A percentile compares a stretch with the other conserved stretches of the same genome.
phyloP scores from a whole-genome alignment of 2,113 vertebrate species.

The Bufo bufo region DNA sequence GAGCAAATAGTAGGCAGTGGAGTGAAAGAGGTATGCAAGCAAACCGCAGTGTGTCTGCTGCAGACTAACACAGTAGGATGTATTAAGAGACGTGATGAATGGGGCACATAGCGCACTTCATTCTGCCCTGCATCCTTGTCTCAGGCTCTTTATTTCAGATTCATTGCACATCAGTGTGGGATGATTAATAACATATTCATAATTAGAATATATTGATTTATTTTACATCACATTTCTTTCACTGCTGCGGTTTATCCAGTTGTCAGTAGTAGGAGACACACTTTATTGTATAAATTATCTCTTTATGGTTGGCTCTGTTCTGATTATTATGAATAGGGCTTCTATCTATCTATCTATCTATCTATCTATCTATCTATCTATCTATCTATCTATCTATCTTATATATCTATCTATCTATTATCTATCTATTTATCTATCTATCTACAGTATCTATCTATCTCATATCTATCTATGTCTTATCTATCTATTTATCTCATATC shows the following conservation, averaged over 20 bases:
- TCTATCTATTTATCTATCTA: too few species aligned
- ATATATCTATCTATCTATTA: too few species aligned
- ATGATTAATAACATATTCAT: conserved; percentile 47
- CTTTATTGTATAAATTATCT: conserved; percentile 38
- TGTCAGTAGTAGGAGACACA: conserved; percentile 12
- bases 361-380: too few species aligned
- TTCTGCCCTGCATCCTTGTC: conserved; percentile 31
- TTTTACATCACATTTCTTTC: conserved; percentile 26
- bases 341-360: too few species aligned
- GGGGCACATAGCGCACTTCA: neutral
- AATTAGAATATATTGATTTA: conserved; percentile 49
- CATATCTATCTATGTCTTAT: too few species aligned
- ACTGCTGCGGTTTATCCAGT: conserved; percentile 12
- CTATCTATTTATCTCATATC: too few species aligned
- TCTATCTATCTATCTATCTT: too few species aligned
- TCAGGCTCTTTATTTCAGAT: conserved; percentile 29
- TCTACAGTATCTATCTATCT: too few species aligned
- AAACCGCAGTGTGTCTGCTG: conserved; percentile 31
- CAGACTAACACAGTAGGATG: conserved; percentile 8
- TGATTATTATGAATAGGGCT: conserved; percentile 1
- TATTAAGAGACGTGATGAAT: conserved; percentile 34
- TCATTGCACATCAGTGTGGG: conserved; percentile 34
- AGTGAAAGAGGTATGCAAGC: conserved; percentile 37
- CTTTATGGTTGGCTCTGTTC: neutral
- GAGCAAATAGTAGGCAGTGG: conserved; percentile 33